A percentile compares a stretch with the other conserved stretches of the same genome.
These are phyloP conservation scores for Erannis defoliaria DNA, from an alignment of 2,888 invertebrate species.

Conservation along the genomic window DNA sequence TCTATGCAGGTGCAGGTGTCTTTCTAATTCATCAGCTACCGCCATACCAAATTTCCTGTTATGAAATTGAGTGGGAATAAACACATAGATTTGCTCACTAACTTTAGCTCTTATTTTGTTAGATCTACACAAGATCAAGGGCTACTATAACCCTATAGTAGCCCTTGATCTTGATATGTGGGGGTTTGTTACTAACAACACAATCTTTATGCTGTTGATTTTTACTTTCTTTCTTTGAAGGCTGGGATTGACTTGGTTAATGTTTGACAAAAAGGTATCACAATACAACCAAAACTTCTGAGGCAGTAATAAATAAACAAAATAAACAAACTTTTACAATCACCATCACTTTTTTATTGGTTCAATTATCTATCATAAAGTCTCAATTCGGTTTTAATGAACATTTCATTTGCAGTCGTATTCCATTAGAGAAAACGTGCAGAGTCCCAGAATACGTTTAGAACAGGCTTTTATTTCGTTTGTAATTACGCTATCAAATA, in stretches of 20 bases:
- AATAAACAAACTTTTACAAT: conserved; percentile 10
- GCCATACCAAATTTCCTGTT: not conserved
- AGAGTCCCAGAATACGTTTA: conserved; percentile 18
- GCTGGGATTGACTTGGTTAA: too few species aligned
- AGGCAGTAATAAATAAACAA: not conserved
- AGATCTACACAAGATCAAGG: too few species aligned
- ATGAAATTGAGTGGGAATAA: not conserved
- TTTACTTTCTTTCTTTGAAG: too few species aligned
- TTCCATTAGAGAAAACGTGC: conserved; percentile 32
- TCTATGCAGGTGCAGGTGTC: too few species aligned
- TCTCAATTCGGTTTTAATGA: conserved; percentile 31
- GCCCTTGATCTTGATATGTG: too few species aligned
- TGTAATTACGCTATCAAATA: conserved; percentile 37
- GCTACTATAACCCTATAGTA: too few species aligned
- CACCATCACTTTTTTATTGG: conserved; percentile 24
- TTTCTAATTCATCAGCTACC: too few species aligned
- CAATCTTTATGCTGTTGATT: too few species aligned
- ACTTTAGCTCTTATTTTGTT: too few species aligned
- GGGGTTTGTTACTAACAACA: too few species aligned
- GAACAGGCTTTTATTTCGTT: conserved; percentile 23
- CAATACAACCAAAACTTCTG: not conserved
- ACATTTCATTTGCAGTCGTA: conserved; percentile 26
- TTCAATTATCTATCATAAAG: conserved; percentile 13
- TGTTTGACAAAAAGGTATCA: too few species aligned
- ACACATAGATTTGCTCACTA: not conserved